Evolutionary conservation across 2,888 invertebrate genomes (phyloP).

Genomic region (Chouioia cunea): DNA sequence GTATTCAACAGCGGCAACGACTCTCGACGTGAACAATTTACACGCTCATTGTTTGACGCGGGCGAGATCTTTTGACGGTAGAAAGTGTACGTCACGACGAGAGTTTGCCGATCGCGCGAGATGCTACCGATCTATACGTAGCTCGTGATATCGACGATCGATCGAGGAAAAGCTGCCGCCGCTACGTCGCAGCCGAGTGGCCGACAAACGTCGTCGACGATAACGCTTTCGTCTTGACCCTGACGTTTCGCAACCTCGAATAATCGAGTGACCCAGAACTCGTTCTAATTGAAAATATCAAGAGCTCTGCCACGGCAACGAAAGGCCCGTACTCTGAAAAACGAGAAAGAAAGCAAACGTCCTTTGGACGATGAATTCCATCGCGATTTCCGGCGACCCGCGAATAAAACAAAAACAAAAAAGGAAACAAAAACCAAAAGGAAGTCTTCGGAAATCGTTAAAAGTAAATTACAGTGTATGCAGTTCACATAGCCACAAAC

Average conservation of each 20-base stretch:
- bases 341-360: too few species aligned
- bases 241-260: not conserved
- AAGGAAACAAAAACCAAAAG: too few species aligned
- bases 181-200: not conserved
- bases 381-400: too few species aligned
- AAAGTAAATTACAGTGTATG: too few species aligned
- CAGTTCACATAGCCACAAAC: conserved; percentile 9
- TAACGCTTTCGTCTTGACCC: conserved; percentile 20
- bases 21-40: conserved; percentile 1
- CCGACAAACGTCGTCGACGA: conserved; percentile 20
- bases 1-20: too few species aligned
- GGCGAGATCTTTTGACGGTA: conserved; percentile 10
- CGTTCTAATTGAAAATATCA: not conserved
- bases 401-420: too few species aligned
- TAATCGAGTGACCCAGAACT: conserved; percentile 26
- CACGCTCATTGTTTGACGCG: conserved; percentile 13
- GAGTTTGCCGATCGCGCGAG: not conserved
- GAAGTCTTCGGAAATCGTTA: too few species aligned
- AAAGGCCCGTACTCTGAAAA: too few species aligned
- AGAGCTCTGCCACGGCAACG: too few species aligned
- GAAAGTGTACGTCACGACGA: conserved; percentile 36
- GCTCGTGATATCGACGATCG: not conserved
- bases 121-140: not conserved
- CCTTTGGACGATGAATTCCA: too few species aligned
- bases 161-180: conserved; percentile 9